Conservation (phyloP, 2,888 invertebrate species). For the Acrobasis repandana region DNA sequence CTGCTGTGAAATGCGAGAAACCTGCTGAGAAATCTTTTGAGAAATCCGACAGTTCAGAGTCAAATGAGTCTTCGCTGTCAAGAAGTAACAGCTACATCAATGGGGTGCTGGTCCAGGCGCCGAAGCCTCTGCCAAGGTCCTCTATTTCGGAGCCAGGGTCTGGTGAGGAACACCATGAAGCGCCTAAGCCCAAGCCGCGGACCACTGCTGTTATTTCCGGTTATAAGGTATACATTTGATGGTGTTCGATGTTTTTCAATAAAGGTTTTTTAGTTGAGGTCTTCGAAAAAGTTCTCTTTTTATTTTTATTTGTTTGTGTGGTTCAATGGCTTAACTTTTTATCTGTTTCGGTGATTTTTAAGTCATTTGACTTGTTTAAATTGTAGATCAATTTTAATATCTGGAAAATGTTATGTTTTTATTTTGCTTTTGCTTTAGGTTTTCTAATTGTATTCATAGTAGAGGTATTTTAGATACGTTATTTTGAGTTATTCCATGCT, state of each 20-base stretch:
- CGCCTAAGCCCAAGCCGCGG: constrained; percentile 86
- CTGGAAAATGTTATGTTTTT: too few relatives aligned
- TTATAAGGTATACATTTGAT: constrained; percentile 86
- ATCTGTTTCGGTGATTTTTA: too few relatives aligned
- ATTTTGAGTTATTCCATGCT: too few relatives aligned
- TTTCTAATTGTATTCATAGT: too few relatives aligned
- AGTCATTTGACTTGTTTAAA: too few relatives aligned
- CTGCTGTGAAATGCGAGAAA: constrained; percentile 6
- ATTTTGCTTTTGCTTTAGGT: too few relatives aligned
- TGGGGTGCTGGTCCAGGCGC: constrained; percentile 61
- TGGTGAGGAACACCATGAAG: constrained; percentile 72
- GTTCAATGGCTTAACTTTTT: neutral
- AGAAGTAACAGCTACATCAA: constrained; percentile 72
- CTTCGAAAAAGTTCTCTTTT: too few relatives aligned
- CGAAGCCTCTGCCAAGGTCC: constrained; percentile 59
- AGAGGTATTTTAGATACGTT: too few relatives aligned
- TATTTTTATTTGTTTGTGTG: too few relatives aligned
- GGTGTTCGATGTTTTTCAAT: constrained; percentile 26
- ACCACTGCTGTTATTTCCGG: constrained; percentile 86
- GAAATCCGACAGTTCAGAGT: constrained; percentile 64
- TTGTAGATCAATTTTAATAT: too few relatives aligned
- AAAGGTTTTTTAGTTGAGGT: constrained; percentile 17
- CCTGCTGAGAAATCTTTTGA: constrained; percentile 48
- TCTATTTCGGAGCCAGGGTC: constrained; percentile 83
- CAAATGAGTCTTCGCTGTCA: constrained; percentile 58